Base-by-base conservation (phyloP, 2,888 invertebrate species). In the Phaedon cochleariae region DNA sequence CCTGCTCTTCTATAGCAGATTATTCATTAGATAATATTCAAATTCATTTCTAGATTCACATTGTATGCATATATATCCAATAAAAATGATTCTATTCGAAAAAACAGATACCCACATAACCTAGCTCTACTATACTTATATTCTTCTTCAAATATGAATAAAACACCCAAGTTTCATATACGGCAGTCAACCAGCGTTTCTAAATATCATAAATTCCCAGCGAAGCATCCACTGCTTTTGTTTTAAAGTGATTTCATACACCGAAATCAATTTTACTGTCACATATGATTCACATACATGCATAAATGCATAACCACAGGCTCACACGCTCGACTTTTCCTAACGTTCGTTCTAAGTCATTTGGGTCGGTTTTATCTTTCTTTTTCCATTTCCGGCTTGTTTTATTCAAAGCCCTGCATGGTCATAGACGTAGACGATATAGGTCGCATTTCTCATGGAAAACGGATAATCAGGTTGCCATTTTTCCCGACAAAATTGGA, bases 381-480 rank as follows among this genome's bases (percentile, higher is more conserved):
- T 74, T 79, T 76, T 79, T 78, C 77, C 78, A 78, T 79, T 78
- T 77, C 77, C 78, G 76, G 75, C 73, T 79, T 79, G 78, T 79
- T 79, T 79, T 79, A 79, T 79, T 79, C 79, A 79, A 76, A 77
- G 66, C 58, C 58, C 46, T 17, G 41, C 12, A 7, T 12, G 34
- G 12, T 2, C 34, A 34, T 34, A 10, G 12, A 34, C 34, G 12
- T 34, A 34, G 34, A 34, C 12, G 12, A 12, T 7, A 26, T 29
- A 29, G 29, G 29, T 29, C 4, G 29, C n/a, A n/a, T n/a, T n/a
- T n/a, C n/a, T n/a, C n/a, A n/a, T n/a, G n/a, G n/a, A n/a, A n/a
- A n/a, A n/a, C n/a, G n/a, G n/a, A n/a, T n/a, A n/a, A n/a, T n/a
- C n/a, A n/a, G n/a, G n/a, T n/a, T n/a, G n/a, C n/a, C n/a, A n/a